Evolutionary conservation across 2,113 vertebrate species (phyloP).

Genomic region (Pitta sordida): DNA sequence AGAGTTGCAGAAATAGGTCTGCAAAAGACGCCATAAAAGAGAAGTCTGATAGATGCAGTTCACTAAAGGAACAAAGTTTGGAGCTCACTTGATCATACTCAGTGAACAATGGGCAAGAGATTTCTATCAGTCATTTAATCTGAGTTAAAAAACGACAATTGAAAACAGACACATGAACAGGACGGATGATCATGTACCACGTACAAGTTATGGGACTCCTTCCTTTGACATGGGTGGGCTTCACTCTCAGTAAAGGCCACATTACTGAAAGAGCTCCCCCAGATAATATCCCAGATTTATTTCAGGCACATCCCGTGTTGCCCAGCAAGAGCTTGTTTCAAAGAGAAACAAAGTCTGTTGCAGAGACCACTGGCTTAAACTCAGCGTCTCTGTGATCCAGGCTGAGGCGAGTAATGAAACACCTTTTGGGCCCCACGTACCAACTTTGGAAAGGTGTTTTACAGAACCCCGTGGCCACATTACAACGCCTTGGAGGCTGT

Average conservation of each 20-base stretch:
- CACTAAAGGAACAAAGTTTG: neutral
- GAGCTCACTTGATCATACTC: neutral
- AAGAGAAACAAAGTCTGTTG: too few relatives aligned
- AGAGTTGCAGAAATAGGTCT: neutral
- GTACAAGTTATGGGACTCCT: neutral
- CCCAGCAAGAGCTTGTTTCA: neutral
- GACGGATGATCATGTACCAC: neutral
- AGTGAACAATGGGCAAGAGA: neutral
- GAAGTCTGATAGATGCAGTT: neutral
- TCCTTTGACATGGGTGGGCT: neutral
- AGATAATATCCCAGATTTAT: neutral
- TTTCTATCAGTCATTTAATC: neutral
- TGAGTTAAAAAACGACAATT: neutral
- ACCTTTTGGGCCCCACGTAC: accelerated
- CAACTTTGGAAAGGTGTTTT: accelerated
- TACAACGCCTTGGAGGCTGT: accelerated
- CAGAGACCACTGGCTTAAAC: neutral
- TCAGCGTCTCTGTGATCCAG: too few relatives aligned
- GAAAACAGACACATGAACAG: accelerated
- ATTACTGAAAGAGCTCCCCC: too few relatives aligned
- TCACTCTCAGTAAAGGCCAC: neutral
- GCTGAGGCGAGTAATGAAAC: neutral
- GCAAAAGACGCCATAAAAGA: neutral
- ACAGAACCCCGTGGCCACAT: neutral
- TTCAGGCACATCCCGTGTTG: neutral